Evolutionary conservation across 2,888 invertebrate species (phyloP), one percentile per base, ranked within the genome.

Genomic region (Blera fallax): DNA sequence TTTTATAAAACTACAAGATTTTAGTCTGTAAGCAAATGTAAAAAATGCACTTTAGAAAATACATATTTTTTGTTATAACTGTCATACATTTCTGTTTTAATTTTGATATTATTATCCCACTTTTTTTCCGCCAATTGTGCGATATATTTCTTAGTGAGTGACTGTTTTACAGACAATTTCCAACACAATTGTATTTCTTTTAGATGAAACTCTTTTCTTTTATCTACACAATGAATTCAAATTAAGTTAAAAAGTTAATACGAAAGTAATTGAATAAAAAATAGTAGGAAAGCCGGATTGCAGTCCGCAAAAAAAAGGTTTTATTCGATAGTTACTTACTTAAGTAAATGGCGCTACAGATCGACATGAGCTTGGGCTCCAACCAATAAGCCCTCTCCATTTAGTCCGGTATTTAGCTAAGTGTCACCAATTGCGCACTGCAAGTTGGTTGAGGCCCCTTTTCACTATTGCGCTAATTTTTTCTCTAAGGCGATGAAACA

Each of bases 61-160:
- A n/a, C n/a, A n/a, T n/a, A n/a, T 5, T 18, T 37, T 60, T 1
- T n/a, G 21, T 18, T n/a, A 7, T 16, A 21, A 16, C 3, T 52
- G 4, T 73, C 52, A n/a, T 87, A 90, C 90, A 89, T 88, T 88
- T 89, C 89, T 34, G 88, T 87, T 79, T 89, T 88, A 3, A 89
- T 88, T 29, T 88, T 88, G 4, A 89, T 84, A 60, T 88, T 89
- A 69, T 89, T 90, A 10, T 89, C 88, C 88, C 89, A 89, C 79
- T 88, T 89, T 5, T 88, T 88, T 11, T 84, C 65, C 1, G 89
- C 88, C 60, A 90, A 82, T 18, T 88, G 88, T 74, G 89, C 89
- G 77, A 88, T n/a, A n/a, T n/a, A 89, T 73, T 89, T 89, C 50
- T 89, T 87, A 14, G 89, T 89, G 1, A 89, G 76, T 8, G 87